These are phyloP conservation scores for Psilanteris sp. DNA, from an alignment of 1,140 invertebrate genomes.

Conservation along the genomic window DNA sequence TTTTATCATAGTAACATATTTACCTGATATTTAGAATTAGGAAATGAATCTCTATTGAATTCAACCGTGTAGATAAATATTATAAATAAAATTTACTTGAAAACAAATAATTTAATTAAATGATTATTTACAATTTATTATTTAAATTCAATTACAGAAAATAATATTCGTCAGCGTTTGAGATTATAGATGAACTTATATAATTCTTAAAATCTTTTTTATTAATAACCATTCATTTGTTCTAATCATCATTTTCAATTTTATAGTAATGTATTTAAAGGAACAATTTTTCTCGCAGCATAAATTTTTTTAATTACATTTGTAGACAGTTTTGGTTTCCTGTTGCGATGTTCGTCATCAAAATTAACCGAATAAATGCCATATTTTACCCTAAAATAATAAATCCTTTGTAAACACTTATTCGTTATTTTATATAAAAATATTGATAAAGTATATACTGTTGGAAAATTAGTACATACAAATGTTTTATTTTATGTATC, in stretches of 20 bases:
- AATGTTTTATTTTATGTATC: too few species aligned
- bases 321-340: constrained; percentile 71
- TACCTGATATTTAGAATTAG: constrained; percentile 63
- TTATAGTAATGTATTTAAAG: constrained; percentile 17
- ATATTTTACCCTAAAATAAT: constrained; percentile 71
- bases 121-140: neutral
- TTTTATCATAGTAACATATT: constrained; percentile 51
- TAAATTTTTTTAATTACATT: constrained; percentile 65
- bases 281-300: constrained; percentile 13
- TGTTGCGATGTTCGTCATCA: constrained; percentile 69
- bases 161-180: too few species aligned
- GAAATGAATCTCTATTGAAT: constrained; percentile 60
- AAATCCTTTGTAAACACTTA: too few species aligned
- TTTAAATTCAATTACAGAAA: too few species aligned
- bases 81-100: constrained; percentile 64
- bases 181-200: too few species aligned
- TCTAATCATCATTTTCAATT: neutral
- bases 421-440: too few species aligned
- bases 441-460: too few species aligned
- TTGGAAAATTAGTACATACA: too few species aligned
- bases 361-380: constrained; percentile 79
- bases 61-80: constrained; percentile 63
- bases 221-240: too few species aligned
- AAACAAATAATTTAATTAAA: constrained; percentile 18
- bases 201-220: too few species aligned